These are phyloP conservation scores for Ichneumon xanthorius DNA, from an alignment of 2,888 invertebrate species.

Conservation along the genomic window DNA sequence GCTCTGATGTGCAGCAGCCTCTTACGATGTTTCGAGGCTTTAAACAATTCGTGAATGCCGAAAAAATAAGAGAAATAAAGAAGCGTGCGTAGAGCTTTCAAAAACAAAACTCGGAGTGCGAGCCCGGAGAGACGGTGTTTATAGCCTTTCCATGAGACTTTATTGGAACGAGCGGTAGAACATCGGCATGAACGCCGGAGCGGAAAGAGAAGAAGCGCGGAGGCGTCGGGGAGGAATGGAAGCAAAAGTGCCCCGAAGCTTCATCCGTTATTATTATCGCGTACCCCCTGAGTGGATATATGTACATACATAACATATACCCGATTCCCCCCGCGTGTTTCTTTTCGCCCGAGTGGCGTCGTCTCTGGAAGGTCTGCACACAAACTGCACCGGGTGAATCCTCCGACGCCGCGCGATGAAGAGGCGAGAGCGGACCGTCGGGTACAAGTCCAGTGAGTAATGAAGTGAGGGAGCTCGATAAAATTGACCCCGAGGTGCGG, in stretches of 20 bases:
- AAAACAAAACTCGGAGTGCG: slow-evolving; percentile 27
- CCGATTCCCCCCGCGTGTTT: slow-evolving; percentile 37
- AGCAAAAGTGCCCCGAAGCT: slow-evolving; percentile 55
- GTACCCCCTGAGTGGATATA: slow-evolving; percentile 57
- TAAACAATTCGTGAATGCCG: neutral
- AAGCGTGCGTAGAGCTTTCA: neutral
- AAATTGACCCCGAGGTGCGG: slow-evolving; percentile 68
- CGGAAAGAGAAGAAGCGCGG: slow-evolving; percentile 34
- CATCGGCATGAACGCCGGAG: slow-evolving; percentile 17
- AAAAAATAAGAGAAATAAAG: neutral
- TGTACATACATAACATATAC: slow-evolving; percentile 47
- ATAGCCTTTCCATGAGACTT: slow-evolving; percentile 52
- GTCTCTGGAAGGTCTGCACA: slow-evolving; percentile 12
- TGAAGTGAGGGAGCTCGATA: slow-evolving; percentile 69
- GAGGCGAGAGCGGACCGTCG: slow-evolving; percentile 57
- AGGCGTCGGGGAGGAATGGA: neutral
- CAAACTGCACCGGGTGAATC: slow-evolving; percentile 17
- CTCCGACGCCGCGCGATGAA: slow-evolving; percentile 49
- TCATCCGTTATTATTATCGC: slow-evolving; percentile 67
- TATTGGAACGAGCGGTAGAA: slow-evolving; percentile 50
- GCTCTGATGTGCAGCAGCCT: neutral
- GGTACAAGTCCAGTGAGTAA: slow-evolving; percentile 60
- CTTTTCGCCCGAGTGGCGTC: slow-evolving; percentile 35
- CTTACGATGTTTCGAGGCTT: neutral
- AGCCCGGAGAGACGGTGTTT: slow-evolving; percentile 39